Conservation (phyloP, 2,888 invertebrate genomes). For the Erpobdella octoculata region DNA sequence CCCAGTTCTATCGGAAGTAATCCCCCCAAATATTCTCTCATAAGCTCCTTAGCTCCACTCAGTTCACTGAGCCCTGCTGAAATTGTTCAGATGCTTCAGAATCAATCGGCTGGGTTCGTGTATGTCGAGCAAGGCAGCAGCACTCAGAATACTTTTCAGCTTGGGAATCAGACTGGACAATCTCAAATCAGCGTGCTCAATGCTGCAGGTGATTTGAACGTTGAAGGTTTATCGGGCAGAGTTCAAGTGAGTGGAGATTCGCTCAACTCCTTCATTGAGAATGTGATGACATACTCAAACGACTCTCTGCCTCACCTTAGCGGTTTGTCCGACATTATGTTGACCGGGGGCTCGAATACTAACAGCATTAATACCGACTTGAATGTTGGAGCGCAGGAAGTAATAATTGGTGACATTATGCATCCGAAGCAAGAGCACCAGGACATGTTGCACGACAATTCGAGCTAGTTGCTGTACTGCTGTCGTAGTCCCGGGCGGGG, state of each 20-base stretch:
- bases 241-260: neutral
- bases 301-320: neutral
- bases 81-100: neutral
- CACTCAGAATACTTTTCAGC: neutral
- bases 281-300: neutral
- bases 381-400: constrained; percentile 31
- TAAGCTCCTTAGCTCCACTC: neutral
- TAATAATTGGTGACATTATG: neutral
- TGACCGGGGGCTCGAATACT: neutral
- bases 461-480: too few species aligned
- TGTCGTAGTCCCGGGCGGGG: too few species aligned
- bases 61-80: neutral
- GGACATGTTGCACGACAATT: neutral
- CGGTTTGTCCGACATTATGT: neutral
- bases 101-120: neutral
- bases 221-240: neutral
- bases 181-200: neutral
- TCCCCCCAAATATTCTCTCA: constrained; percentile 13
- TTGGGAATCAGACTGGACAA: neutral
- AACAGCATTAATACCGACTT: constrained; percentile 22
- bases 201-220: neutral
- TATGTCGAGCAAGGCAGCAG: neutral
- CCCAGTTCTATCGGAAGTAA: too few species aligned
- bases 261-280: neutral
- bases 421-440: constrained; percentile 10